phyloP scores from a whole-genome alignment of 2,113 vertebrate species.

The Lates calcarifer region DNA sequence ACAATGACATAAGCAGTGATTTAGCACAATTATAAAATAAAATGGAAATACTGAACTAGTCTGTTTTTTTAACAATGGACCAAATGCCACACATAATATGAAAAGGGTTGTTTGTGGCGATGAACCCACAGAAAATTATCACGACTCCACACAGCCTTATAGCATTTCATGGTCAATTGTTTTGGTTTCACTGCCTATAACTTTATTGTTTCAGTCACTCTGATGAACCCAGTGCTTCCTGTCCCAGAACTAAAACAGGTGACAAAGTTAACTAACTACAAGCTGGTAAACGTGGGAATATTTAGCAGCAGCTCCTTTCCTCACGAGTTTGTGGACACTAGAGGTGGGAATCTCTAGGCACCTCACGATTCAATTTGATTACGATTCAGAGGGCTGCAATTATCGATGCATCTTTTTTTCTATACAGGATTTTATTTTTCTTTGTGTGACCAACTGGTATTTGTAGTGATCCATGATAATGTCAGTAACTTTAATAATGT shows the following conservation, averaged over 20 bases:
- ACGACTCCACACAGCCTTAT: neutral
- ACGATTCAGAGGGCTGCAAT: no score
- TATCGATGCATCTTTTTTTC: no score
- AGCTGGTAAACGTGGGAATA: neutral
- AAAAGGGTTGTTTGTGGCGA: neutral
- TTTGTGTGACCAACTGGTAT: no score
- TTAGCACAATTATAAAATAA: constrained; percentile 18
- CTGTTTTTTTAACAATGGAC: neutral
- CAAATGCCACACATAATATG: neutral
- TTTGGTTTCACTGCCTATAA: neutral
- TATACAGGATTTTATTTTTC: no score
- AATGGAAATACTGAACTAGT: constrained; percentile 2
- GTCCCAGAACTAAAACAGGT: neutral
- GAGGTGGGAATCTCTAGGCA: no score
- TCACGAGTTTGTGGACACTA: neutral
- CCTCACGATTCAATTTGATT: no score
- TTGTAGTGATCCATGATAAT: no score
- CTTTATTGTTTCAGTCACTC: neutral
- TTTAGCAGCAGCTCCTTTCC: neutral
- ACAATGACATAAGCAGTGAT: constrained; percentile 29
- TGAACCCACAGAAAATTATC: neutral
- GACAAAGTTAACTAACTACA: no score
- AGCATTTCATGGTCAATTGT: neutral
- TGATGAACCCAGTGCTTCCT: neutral
- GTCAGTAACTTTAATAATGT: no score